Conservation (phyloP, 1,140 invertebrate species). For the Drosophila ironensis region DNA sequence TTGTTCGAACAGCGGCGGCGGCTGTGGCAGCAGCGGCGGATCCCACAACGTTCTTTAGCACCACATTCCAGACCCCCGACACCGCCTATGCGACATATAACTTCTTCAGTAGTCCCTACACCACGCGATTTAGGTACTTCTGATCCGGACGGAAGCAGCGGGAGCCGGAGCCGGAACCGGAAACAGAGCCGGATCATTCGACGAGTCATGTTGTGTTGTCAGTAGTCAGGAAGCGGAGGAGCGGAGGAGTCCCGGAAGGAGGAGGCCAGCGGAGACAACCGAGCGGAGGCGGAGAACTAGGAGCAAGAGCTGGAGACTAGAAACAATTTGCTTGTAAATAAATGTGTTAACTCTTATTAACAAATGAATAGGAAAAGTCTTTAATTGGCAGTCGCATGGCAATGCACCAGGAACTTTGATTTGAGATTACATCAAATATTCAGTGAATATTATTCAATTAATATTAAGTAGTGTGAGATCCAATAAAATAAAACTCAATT, state of each 20-base stretch:
- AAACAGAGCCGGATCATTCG: conserved; percentile 16
- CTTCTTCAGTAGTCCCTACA: conserved; percentile 65
- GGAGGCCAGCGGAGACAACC: conserved; percentile 6
- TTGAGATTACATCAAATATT: conserved; percentile 4
- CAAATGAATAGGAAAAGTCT: conserved; percentile 32
- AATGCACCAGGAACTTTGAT: too few species aligned
- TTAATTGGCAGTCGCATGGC: conserved; percentile 41
- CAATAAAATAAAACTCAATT: too few species aligned
- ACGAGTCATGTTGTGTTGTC: conserved; percentile 36
- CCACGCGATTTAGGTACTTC: conserved; percentile 64
- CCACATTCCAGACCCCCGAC: conserved; percentile 67
- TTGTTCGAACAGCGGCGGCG: conserved; percentile 49
- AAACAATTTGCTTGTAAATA: conserved; percentile 68
- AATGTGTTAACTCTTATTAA: conserved; percentile 66
- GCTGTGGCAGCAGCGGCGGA: conserved; percentile 52
- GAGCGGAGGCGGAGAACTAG: conserved; percentile 28
- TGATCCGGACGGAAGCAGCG: conserved; percentile 18
- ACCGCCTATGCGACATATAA: conserved; percentile 69
- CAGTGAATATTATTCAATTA: neutral
- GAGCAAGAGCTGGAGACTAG: conserved; percentile 51
- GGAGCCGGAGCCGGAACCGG: too few species aligned
- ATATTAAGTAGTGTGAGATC: too few species aligned
- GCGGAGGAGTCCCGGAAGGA: neutral
- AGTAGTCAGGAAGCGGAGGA: conserved; percentile 44
- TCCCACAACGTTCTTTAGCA: conserved; percentile 57